These are phyloP conservation scores for Drepana arcuata DNA, from an alignment of 1,140 invertebrate genomes.

Conservation along the genomic window DNA sequence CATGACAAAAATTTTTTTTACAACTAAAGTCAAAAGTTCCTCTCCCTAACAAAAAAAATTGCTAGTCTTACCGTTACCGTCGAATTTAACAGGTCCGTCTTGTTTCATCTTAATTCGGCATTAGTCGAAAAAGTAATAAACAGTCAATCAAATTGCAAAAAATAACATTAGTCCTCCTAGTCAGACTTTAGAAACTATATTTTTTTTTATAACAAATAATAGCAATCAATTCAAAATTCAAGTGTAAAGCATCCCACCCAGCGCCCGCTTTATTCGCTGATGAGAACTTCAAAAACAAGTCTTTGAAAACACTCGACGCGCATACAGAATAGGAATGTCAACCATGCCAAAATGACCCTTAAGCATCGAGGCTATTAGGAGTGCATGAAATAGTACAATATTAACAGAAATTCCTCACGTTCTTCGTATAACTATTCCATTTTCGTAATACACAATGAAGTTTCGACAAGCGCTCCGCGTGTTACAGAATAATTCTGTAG, in stretches of 20 bases:
- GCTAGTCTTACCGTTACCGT: no score
- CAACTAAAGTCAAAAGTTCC: slow-evolving; percentile 1
- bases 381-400: slow-evolving; percentile 53
- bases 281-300: no score
- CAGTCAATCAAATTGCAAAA: no score
- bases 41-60: not conserved
- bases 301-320: slow-evolving; percentile 12
- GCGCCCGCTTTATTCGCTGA: no score
- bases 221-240: no score
- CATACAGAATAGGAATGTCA: slow-evolving; percentile 51
- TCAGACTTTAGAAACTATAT: no score
- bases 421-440: slow-evolving; percentile 39
- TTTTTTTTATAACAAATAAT: no score
- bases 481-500: slow-evolving; percentile 4
- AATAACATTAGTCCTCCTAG: no score
- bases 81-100: no score
- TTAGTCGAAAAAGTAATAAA: no score
- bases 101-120: no score
- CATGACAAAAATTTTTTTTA: slow-evolving; percentile 26
- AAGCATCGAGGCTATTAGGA: slow-evolving; percentile 54
- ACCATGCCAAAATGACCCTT: slow-evolving; percentile 65
- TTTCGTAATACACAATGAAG: slow-evolving; percentile 20
- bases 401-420: slow-evolving; percentile 44
- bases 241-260: no score
- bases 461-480: not conserved